Conservation (phyloP, 2,888 invertebrate species). For the Drosophila lutescens region DNA sequence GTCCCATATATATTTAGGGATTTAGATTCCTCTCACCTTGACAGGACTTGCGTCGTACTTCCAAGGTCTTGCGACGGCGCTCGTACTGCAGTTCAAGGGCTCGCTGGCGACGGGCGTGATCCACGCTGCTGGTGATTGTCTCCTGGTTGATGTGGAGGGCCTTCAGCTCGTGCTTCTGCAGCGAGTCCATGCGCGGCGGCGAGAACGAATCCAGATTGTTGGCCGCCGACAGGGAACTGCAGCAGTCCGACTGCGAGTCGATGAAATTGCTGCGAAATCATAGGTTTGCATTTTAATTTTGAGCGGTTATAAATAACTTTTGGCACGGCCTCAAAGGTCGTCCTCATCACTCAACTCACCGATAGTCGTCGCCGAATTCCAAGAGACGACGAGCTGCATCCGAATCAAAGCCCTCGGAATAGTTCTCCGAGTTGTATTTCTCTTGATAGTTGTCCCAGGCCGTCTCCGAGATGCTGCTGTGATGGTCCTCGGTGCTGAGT, state of each 20-base stretch:
- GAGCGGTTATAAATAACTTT: slow-evolving; percentile 42
- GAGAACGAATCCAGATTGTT: slow-evolving; percentile 85
- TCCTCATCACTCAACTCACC: slow-evolving; percentile 81
- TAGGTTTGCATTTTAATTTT: not conserved
- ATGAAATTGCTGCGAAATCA: slow-evolving; percentile 87
- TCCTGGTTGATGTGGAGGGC: slow-evolving; percentile 81
- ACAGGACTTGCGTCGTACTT: slow-evolving; percentile 83
- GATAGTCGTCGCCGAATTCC: slow-evolving; percentile 96
- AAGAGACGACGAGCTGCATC: slow-evolving; percentile 92
- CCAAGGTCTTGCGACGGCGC: slow-evolving; percentile 82
- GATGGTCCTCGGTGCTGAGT: slow-evolving; percentile 89
- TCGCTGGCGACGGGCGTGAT: slow-evolving; percentile 83
- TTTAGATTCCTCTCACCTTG: slow-evolving; percentile 76
- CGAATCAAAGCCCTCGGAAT: slow-evolving; percentile 93
- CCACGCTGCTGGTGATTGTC: slow-evolving; percentile 82
- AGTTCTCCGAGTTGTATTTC: slow-evolving; percentile 95
- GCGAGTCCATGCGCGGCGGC: slow-evolving; percentile 85
- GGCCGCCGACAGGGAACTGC: slow-evolving; percentile 91
- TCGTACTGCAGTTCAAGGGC: slow-evolving; percentile 84
- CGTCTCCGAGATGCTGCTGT: slow-evolving; percentile 93
- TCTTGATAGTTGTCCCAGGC: slow-evolving; percentile 99
- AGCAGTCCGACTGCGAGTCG: slow-evolving; percentile 95
- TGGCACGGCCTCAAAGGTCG: slow-evolving; percentile 41
- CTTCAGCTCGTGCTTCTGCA: slow-evolving; percentile 82
- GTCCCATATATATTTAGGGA: too few relatives aligned